Conservation (phyloP, 2,797 vertebrate genomes). For the Thalassophryne amazonica region DNA sequence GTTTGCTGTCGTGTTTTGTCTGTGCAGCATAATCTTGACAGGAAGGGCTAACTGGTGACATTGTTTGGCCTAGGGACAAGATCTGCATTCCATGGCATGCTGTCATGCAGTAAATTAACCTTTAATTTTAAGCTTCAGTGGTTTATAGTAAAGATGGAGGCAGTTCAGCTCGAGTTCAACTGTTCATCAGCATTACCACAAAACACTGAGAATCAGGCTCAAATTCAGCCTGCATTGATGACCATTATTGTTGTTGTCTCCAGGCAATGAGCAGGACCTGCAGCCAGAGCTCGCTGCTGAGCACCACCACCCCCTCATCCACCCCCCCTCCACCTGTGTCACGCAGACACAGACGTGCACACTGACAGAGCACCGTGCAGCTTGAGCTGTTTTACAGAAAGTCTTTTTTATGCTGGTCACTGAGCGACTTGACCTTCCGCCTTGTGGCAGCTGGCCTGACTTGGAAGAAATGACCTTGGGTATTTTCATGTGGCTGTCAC, state of each 20-base stretch:
- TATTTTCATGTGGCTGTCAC: slow-evolving; percentile 26
- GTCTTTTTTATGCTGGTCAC: slow-evolving; percentile 52
- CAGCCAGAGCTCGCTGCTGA: slow-evolving; percentile 8
- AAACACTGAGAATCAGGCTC: slow-evolving; percentile 21
- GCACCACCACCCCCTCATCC: not conserved
- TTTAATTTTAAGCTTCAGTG: slow-evolving; percentile 26
- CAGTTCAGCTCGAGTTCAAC: slow-evolving; percentile 16
- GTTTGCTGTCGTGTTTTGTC: not conserved
- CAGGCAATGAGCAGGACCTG: slow-evolving; percentile 6
- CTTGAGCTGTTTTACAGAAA: slow-evolving; percentile 15
- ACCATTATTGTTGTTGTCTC: slow-evolving; percentile 20
- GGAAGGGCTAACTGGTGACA: slow-evolving; percentile 3
- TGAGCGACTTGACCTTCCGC: slow-evolving; percentile 50
- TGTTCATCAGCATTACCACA: slow-evolving; percentile 31
- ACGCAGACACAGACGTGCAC: not conserved
- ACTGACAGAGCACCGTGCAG: slow-evolving; percentile 13
- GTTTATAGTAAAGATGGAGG: slow-evolving; percentile 20
- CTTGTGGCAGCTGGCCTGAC: slow-evolving; percentile 33
- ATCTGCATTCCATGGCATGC: not conserved
- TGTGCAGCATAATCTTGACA: not conserved
- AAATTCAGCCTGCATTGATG: slow-evolving; percentile 21
- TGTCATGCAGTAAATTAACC: slow-evolving; percentile 26
- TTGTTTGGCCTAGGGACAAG: slow-evolving; percentile 3
- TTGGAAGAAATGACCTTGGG: slow-evolving; percentile 34
- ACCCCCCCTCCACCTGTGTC: not conserved